phyloP scores from a whole-genome alignment of 2,113 vertebrate species.

The Dicaeum eximium region DNA sequence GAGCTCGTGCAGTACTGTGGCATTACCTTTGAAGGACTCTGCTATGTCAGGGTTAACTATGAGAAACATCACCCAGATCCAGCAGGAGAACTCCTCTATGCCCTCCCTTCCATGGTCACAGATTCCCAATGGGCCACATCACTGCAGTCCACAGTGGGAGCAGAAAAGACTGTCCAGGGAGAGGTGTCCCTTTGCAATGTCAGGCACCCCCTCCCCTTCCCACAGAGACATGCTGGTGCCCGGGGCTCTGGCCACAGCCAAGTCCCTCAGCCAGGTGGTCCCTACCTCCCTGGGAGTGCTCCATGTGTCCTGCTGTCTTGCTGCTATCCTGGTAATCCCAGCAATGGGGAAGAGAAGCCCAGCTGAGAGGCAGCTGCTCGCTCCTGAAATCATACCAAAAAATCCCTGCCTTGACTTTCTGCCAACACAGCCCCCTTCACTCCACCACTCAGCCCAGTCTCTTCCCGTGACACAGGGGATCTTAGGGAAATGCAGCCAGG shows the following conservation, averaged over 20 bases:
- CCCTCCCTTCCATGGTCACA: not conserved
- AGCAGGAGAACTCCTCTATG: not conserved
- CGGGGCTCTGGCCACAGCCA: not conserved
- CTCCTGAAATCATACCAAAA: not conserved
- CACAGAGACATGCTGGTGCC: rapidly evolving
- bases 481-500: not conserved
- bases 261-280: not conserved
- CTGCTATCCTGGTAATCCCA: not conserved
- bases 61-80: rapidly evolving
- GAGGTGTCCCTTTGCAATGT: not conserved
- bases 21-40: not conserved
- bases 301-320: not conserved
- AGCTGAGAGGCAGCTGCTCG: slow-evolving; percentile 5
- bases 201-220: not conserved
- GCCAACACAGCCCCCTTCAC: not conserved
- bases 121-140: not conserved
- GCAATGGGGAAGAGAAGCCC: not conserved
- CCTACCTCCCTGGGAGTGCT: not conserved
- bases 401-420: not conserved
- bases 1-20: not conserved
- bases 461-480: not conserved
- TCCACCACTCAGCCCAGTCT: not conserved
- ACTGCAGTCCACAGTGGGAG: not conserved
- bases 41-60: not conserved
- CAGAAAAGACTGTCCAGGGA: not conserved